Evolutionary conservation across 2,797 vertebrate genomes (phyloP).

Genomic region (Lepidocolaptes lacrymiger): DNA sequence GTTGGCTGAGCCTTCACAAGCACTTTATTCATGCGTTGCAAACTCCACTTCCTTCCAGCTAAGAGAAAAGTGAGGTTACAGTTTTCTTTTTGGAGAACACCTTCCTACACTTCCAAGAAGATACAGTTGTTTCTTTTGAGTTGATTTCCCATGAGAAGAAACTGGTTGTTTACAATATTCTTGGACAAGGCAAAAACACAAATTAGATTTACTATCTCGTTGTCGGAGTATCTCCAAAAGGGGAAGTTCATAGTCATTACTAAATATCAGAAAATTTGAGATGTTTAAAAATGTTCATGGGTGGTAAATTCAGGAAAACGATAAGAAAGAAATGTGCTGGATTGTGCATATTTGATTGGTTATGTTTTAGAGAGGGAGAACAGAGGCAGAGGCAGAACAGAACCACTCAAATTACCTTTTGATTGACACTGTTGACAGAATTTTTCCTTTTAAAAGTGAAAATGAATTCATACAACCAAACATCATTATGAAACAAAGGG

Average conservation of each 20-base stretch:
- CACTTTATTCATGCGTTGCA: neutral
- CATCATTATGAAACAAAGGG: neutral
- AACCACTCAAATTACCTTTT: neutral
- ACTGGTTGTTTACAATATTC: neutral
- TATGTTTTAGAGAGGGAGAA: neutral
- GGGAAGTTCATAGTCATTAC: neutral
- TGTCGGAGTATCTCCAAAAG: neutral
- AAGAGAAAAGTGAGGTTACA: neutral
- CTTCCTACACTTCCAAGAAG: neutral
- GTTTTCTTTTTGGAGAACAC: neutral
- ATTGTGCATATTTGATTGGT: neutral
- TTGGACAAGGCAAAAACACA: neutral
- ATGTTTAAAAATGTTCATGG: neutral
- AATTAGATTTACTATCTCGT: neutral
- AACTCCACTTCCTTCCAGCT: conserved; percentile 1
- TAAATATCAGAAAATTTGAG: neutral
- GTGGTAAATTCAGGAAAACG: neutral
- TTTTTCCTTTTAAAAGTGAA: neutral
- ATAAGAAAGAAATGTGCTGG: neutral
- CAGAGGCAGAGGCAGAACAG: neutral
- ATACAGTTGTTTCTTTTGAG: neutral
- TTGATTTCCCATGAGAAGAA: neutral
- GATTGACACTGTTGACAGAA: neutral
- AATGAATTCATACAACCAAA: neutral
- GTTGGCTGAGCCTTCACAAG: conserved; percentile 27